phyloP scores from a whole-genome alignment of 2,888 invertebrate species.

The Saturnia pavonia region DNA sequence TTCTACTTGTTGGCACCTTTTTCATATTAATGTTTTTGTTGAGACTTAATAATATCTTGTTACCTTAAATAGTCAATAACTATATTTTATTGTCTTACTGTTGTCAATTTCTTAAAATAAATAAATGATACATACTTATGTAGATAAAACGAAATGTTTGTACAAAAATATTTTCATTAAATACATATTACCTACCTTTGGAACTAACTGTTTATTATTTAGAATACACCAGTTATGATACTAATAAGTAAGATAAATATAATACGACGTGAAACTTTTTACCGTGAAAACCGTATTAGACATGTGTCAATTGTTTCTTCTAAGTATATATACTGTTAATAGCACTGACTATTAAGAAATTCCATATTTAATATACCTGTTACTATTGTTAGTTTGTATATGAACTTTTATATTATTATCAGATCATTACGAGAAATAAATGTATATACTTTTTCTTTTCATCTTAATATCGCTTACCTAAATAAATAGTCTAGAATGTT shows the following conservation, averaged over 20 bases:
- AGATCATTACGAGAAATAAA: neutral
- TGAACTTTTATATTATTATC: neutral
- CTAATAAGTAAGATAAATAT: conserved; percentile 1
- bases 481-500: neutral
- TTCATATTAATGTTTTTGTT: too few relatives aligned
- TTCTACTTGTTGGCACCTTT: too few relatives aligned
- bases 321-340: neutral
- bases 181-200: neutral
- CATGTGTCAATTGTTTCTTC: neutral
- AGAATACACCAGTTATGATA: neutral
- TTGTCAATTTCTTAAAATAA: too few relatives aligned
- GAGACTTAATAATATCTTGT: too few relatives aligned
- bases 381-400: neutral
- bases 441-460: neutral
- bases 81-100: too few relatives aligned
- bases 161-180: neutral
- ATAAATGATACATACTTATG: neutral
- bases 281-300: neutral
- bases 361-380: neutral
- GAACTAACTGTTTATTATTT: conserved; percentile 9
- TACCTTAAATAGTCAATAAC: too few relatives aligned
- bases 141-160: neutral
- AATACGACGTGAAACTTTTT: neutral
- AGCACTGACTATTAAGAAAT: neutral
- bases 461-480: neutral